A percentile compares a stretch with the other conserved stretches of the same genome.
phyloP scores from a whole-genome alignment of 2,888 invertebrate genomes.

The Apoderus coryli region DNA sequence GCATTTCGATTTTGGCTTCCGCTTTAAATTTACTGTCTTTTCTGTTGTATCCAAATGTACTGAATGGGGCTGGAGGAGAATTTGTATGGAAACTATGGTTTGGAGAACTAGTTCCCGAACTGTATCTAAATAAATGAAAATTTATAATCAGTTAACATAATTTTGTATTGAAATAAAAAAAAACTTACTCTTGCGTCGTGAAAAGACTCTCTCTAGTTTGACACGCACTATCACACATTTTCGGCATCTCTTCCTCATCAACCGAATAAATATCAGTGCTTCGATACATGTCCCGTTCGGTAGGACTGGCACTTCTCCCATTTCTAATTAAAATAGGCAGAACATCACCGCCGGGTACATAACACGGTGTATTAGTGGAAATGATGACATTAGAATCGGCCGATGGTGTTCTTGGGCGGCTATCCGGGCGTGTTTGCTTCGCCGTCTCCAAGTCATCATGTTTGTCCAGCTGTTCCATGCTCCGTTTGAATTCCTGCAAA shows the following conservation, averaged over 20 bases:
- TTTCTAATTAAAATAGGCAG: constrained; percentile 30
- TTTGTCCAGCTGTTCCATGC: constrained; percentile 23
- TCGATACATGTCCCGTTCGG: constrained; percentile 24
- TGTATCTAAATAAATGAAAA: constrained; percentile 21
- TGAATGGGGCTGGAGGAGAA: constrained; percentile 34
- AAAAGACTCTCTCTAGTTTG: constrained; percentile 73
- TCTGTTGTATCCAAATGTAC: constrained; percentile 39
- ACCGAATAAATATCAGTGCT: constrained; percentile 26
- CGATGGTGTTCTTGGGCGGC: constrained; percentile 3
- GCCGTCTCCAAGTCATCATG: constrained; percentile 12
- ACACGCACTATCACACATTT: constrained; percentile 62
- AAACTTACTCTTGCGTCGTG: constrained; percentile 29
- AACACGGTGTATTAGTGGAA: constrained; percentile 29
- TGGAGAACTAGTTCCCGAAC: constrained; percentile 30
- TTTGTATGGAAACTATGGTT: constrained; percentile 28
- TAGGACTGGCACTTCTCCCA: constrained; percentile 21
- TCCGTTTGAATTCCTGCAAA: constrained; percentile 16
- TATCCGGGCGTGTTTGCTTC: constrained; percentile 24
- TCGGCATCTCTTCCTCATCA: constrained; percentile 32
- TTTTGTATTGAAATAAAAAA: too few species aligned
- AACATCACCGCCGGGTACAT: constrained; percentile 35
- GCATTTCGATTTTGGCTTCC: constrained; percentile 45
- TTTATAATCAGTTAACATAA: too few species aligned
- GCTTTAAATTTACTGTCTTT: constrained; percentile 36
- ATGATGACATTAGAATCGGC: too few species aligned